These are phyloP conservation scores for Limenitis arthemis DNA, from an alignment of 2,888 invertebrate genomes.

Conservation along the genomic window DNA sequence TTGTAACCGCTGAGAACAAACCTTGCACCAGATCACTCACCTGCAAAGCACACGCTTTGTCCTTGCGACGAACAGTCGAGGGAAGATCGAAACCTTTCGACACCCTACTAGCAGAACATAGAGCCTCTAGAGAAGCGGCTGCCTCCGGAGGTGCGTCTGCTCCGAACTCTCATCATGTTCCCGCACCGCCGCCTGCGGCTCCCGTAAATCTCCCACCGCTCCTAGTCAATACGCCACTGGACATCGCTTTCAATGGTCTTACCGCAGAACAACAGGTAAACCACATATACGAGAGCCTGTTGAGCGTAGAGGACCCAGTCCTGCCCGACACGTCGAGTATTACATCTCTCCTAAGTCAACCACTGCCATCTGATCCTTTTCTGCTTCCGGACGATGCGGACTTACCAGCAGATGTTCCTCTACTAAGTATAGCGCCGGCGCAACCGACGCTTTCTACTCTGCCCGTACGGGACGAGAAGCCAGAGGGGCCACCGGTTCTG, in stretches of 20 bases:
- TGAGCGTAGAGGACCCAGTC: slow-evolving; percentile 51
- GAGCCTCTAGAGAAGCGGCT: slow-evolving; percentile 73
- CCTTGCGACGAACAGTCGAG: slow-evolving; percentile 77
- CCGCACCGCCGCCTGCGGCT: slow-evolving; percentile 24
- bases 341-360: slow-evolving; percentile 50
- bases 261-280: slow-evolving; percentile 57
- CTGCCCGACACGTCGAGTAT: slow-evolving; percentile 53
- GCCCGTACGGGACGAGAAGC: slow-evolving; percentile 31
- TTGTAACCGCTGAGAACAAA: slow-evolving; percentile 77
- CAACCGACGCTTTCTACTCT: slow-evolving; percentile 30
- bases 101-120: slow-evolving; percentile 80
- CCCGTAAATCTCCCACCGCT: slow-evolving; percentile 44
- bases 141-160: slow-evolving; percentile 27
- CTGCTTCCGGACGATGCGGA: slow-evolving; percentile 50
- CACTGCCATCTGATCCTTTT: slow-evolving; percentile 43
- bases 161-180: slow-evolving; percentile 25
- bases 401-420: slow-evolving; percentile 29
- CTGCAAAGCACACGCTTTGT: slow-evolving; percentile 78
- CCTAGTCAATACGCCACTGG: slow-evolving; percentile 52
- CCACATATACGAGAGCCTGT: slow-evolving; percentile 55
- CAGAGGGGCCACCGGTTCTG: slow-evolving; percentile 40
- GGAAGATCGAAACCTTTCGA: slow-evolving; percentile 84
- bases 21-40: slow-evolving; percentile 87
- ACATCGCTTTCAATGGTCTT: slow-evolving; percentile 51
- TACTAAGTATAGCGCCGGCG: slow-evolving; percentile 33